Percentiles rank a stretch among this genome's conserved stretches.
Evolutionary conservation across 2,113 vertebrate genomes (phyloP).

Genomic region (human): GRCh38 chr1:88762501-88763000

Average conservation of each 20-base stretch:
- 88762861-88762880: not conserved
- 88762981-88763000: not conserved
- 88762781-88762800: not conserved
- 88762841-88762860: not conserved
- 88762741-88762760: not conserved
- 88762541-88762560: not conserved
- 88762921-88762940: not conserved
- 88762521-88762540: not conserved
- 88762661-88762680: not conserved
- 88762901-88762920: not conserved
- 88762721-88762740: not conserved
- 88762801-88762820: slow-evolving; percentile 2
- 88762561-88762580: not conserved
- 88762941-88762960: not conserved
- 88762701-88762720: not conserved
- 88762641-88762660: not conserved
- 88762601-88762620: not conserved
- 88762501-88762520: not conserved
- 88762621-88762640: not conserved
- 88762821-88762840: not conserved
- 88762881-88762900: not conserved
- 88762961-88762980: not conserved
- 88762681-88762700: not conserved
- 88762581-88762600: not conserved
- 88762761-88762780: slow-evolving; percentile 19